A percentile compares a stretch with the other conserved stretches of the same genome.
Evolutionary conservation across 2,113 vertebrate genomes (phyloP).

Genomic region (Sylvia atricapilla): DNA sequence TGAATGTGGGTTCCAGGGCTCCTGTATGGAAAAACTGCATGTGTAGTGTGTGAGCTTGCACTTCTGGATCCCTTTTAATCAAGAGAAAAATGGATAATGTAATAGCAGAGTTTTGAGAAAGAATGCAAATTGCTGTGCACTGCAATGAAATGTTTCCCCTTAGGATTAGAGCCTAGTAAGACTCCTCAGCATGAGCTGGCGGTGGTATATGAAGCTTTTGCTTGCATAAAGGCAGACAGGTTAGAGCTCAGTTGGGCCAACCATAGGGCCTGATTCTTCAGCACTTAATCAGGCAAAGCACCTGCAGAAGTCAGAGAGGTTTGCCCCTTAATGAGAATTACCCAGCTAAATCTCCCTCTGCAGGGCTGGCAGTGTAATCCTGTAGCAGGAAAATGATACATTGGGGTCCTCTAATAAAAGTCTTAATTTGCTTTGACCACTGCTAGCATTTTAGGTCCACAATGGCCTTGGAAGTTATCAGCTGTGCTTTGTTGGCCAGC

Average conservation of each 20-base stretch:
- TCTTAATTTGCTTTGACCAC: slow-evolving; percentile 54
- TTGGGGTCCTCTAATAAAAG: slow-evolving; percentile 37
- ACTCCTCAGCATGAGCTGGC: not conserved
- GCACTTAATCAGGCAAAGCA: slow-evolving; percentile 48
- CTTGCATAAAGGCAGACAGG: not conserved
- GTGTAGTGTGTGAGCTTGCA: not conserved
- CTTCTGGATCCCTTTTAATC: slow-evolving; percentile 32
- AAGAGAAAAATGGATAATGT: slow-evolving; percentile 43
- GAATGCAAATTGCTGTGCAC: slow-evolving; percentile 37
- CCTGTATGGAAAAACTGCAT: slow-evolving; percentile 23
- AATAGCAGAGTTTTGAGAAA: slow-evolving; percentile 16
- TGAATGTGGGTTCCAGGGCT: slow-evolving; percentile 13
- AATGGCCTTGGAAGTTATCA: slow-evolving; percentile 8
- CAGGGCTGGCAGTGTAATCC: slow-evolving; percentile 30
- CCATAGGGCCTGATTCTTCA: not conserved
- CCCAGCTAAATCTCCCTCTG: slow-evolving; percentile 38
- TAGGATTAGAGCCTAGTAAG: slow-evolving; percentile 35
- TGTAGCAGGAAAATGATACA: slow-evolving; percentile 19
- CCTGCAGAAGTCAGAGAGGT: slow-evolving; percentile 6
- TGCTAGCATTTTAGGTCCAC: slow-evolving; percentile 7
- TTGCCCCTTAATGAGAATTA: slow-evolving; percentile 55
- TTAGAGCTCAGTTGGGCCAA: slow-evolving; percentile 40
- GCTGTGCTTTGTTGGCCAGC: slow-evolving; percentile 31
- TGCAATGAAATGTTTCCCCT: slow-evolving; percentile 45
- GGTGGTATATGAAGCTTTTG: not conserved